Evolutionary conservation across 2,888 invertebrate species (phyloP).

Genomic region (Gymnoscelis rufifasciata): DNA sequence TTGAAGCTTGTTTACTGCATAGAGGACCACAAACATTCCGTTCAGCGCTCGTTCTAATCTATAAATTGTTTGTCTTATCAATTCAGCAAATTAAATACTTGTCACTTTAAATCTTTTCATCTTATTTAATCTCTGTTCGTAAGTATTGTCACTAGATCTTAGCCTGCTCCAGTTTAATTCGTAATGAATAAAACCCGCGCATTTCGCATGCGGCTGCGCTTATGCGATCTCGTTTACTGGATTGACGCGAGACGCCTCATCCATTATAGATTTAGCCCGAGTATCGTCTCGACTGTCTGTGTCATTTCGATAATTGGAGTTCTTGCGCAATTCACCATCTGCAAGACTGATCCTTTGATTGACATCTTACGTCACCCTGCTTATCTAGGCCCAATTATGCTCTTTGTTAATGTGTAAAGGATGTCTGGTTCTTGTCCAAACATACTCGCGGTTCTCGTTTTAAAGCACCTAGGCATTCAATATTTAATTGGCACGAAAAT

Average conservation of each 20-base stretch:
- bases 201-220: slow-evolving; percentile 19
- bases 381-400: slow-evolving; percentile 61
- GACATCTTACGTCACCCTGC: slow-evolving; percentile 62
- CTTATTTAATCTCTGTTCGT: not conserved
- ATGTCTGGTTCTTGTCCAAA: slow-evolving; percentile 7
- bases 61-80: not conserved
- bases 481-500: not conserved
- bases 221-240: slow-evolving; percentile 72
- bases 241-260: slow-evolving; percentile 72
- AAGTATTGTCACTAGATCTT: slow-evolving; percentile 1
- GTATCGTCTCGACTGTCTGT: slow-evolving; percentile 58
- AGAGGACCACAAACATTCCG: not conserved
- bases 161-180: slow-evolving; percentile 13
- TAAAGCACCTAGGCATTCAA: not conserved
- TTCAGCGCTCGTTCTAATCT: slow-evolving; percentile 24
- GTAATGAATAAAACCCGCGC: slow-evolving; percentile 20
- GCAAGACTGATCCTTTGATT: slow-evolving; percentile 60
- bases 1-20: slow-evolving; percentile 46
- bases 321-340: slow-evolving; percentile 64
- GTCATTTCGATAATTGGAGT: slow-evolving; percentile 77
- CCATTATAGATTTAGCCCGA: slow-evolving; percentile 75
- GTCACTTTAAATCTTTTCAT: too few relatives aligned
- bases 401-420: slow-evolving; percentile 28
- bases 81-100: too few relatives aligned
- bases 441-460: not conserved